A percentile compares a stretch with the other conserved stretches of the same genome.
These are phyloP conservation scores for Plemyria rubiginata DNA, from an alignment of 2,888 invertebrate genomes.

Conservation along the genomic window DNA sequence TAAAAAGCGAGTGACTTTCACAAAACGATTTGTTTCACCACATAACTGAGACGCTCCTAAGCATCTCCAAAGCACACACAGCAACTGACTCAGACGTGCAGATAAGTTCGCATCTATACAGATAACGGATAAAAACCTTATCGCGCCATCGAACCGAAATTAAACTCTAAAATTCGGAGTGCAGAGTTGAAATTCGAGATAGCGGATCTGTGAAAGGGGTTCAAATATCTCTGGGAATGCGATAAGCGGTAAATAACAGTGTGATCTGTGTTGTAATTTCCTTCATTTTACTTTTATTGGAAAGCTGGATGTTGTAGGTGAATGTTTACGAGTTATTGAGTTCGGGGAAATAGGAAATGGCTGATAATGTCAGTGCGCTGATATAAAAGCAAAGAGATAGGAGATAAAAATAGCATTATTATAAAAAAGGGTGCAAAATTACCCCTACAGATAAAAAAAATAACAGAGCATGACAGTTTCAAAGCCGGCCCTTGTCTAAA, in stretches of 20 bases:
- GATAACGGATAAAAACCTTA: conserved; percentile 42
- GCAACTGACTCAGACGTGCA: conserved; percentile 33
- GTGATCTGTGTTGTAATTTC: conserved; percentile 42
- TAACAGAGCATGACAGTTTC: neutral
- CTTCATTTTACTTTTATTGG: conserved; percentile 40
- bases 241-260: conserved; percentile 44
- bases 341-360: conserved; percentile 23
- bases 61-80: conserved; percentile 20
- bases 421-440: neutral
- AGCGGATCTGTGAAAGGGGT: conserved; percentile 36
- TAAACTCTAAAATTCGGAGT: conserved; percentile 30
- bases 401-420: neutral
- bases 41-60: conserved; percentile 29
- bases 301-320: conserved; percentile 26
- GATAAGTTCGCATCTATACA: conserved; percentile 46
- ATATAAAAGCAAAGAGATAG: neutral
- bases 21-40: conserved; percentile 21
- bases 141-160: conserved; percentile 32
- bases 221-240: conserved; percentile 39
- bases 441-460: too few species aligned
- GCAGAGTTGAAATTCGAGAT: conserved; percentile 37
- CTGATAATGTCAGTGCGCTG: conserved; percentile 13
- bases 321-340: conserved; percentile 30
- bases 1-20: conserved; percentile 12
- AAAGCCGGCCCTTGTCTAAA: too few species aligned